Conservation (phyloP, 2,888 invertebrate genomes). For the Lacanobia wlatinum region DNA sequence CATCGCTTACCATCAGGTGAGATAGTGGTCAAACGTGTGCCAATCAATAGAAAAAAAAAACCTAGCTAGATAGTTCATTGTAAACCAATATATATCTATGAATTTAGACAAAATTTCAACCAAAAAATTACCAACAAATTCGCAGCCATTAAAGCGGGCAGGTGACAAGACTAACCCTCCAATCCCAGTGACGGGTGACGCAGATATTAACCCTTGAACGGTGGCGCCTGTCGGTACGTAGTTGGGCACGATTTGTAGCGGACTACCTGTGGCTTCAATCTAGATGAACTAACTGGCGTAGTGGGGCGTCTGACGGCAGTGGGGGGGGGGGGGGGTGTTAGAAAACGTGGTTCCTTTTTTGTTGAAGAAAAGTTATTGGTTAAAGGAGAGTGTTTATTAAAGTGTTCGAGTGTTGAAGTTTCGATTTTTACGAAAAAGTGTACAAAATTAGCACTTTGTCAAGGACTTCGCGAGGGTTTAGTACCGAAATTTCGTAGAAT, state of each 20-base stretch:
- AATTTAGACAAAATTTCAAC: slow-evolving; percentile 13
- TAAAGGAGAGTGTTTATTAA: background rate
- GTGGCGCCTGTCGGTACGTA: slow-evolving; percentile 44
- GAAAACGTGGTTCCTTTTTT: background rate
- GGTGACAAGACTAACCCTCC: slow-evolving; percentile 40
- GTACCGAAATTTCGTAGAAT: no score
- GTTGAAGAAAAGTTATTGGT: background rate
- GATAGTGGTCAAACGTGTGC: no score
- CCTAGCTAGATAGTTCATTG: no score
- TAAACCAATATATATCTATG: background rate
- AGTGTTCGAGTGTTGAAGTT: no score
- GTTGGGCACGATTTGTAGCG: slow-evolving; percentile 37
- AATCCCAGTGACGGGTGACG: slow-evolving; percentile 44
- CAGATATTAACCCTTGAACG: slow-evolving; percentile 55
- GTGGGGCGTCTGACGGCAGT: slow-evolving; percentile 19
- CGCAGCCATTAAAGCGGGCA: slow-evolving; percentile 41
- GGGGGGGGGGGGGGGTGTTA: background rate
- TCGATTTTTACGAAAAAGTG: no score
- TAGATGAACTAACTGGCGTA: slow-evolving; percentile 33
- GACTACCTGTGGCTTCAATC: slow-evolving; percentile 58
- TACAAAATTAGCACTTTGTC: no score
- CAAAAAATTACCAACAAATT: slow-evolving; percentile 31
- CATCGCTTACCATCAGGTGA: no score
- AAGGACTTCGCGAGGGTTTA: no score
- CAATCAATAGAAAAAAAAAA: no score